Base-by-base conservation (phyloP, 2,113 vertebrate genomes). In the Platichthys flesus region DNA sequence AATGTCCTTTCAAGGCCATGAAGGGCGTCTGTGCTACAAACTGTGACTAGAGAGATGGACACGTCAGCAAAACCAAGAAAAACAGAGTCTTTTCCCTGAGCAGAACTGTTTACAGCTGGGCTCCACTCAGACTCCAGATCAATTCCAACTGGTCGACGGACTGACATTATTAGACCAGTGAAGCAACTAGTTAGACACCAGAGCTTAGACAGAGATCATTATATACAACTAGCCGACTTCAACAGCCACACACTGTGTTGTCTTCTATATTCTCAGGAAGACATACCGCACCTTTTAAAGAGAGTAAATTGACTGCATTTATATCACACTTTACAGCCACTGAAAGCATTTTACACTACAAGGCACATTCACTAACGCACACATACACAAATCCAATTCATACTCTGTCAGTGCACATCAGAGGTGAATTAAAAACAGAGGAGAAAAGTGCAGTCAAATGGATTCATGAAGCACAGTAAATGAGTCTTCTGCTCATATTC, bases 171-270 rank as follows among this genome's bases (percentile, higher is more conserved):
- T 82, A 75, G 81, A 89, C 76, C 86, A 87, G 81, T 86, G 86
- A 88, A 90, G 90, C 90, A 87, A 77, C 77, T 88, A 89, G 86
- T 87, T 81, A 78, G 74, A 82, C 75, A 81, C 70, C 51, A 77
- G 81, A 80, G 85, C 79, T 82, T 77, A 72, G 71, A 28, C 69
- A 56, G 71, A 77, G 71, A 81, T 82, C 75, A 78, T 89, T 89
- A 74, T 89, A 74, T 66, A 78, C 52, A 81, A 56, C 49, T 8
- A 31, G 51, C 40, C n/a, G 66, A 56, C 63, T 81, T 42, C 57
- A 65, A 23, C 67, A 74, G 37, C 20, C 28, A 35, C 45, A 51
- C 24, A 52, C 15, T 67, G 63, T 45, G 51, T 10, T 51, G 62
- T 71, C 47, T 57, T 24, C 56, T 70, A 62, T 28, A 26, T 54